Evolutionary conservation across 1,140 invertebrate species (phyloP), one percentile per base, ranked within the genome.

Genomic region (Atta colombica): DNA sequence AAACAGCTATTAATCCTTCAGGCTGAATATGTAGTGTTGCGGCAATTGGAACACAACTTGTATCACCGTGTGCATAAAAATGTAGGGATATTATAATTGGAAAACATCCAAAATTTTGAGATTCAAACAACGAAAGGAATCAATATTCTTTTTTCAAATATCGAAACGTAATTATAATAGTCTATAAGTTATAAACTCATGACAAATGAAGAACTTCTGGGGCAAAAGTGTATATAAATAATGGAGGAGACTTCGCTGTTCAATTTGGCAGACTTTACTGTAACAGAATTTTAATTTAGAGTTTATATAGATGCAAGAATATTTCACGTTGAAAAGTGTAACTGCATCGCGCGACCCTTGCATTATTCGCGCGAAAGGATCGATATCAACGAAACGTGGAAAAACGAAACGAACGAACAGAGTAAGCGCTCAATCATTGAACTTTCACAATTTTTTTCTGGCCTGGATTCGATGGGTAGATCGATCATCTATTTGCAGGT

Each of bases 401-500:
- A 21, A 49, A 77, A 28, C 39, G 63, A 16, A 69, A 69, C 6
- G 66, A 8, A 8, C 65, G 16, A 78, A 53, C 55, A 3, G 35
- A 5, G 7, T 35, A 14, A 31, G 53, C 51, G 66, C 51, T 81
- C 68, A 58, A 81, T 81, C 65, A 81, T 81, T 31, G 51, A 12
- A 39, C 49, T 39, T 69, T 45, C 61, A 18, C 35, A 49, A 69
- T 21, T 69, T 28, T 35, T 60, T 75, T 18, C 45, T 51, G 21
- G n/a, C 53, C 66, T 51, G 74, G 45, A 77, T 75, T 86, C 88
- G 77, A 89, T 89, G 63, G 8, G 12, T 18, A 81, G 77, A 89
- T 89, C 86, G 88, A 89, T 89, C 63, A 60, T 21, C 55, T 60
- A 77, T 85, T 61, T 68, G 77, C 86, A 69, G 74, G 63, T 89